These are phyloP conservation scores for Galemys pyrenaicus DNA, from an alignment of 2,113 vertebrate genomes.

Conservation along the genomic window DNA sequence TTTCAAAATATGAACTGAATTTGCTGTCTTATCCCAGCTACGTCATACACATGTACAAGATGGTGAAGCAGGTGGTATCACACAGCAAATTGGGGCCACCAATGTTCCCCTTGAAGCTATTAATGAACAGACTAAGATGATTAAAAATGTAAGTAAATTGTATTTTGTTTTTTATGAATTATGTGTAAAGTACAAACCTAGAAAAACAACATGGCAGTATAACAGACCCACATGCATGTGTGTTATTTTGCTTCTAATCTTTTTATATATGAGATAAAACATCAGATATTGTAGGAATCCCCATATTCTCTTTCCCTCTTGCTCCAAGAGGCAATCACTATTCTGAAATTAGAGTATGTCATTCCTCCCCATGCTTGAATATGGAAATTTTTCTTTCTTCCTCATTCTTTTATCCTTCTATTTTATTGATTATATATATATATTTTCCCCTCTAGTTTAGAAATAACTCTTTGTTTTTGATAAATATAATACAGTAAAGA, in stretches of 20 bases:
- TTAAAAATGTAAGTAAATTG: slow-evolving; percentile 92
- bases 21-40: slow-evolving; percentile 85
- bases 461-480: background rate
- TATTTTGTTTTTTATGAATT: background rate
- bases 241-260: background rate
- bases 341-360: background rate
- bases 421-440: background rate
- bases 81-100: slow-evolving; percentile 98
- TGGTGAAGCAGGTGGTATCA: slow-evolving; percentile 97
- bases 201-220: background rate
- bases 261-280: background rate
- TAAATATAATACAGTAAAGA: background rate
- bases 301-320: background rate
- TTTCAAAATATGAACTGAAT: background rate
- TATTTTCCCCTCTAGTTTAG: background rate
- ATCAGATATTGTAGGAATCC: background rate
- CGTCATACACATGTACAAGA: slow-evolving; percentile 97
- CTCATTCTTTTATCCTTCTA: background rate
- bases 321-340: background rate
- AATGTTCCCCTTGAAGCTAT: slow-evolving; percentile 97
- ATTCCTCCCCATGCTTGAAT: background rate
- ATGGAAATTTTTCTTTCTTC: background rate
- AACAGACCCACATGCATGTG: background rate
- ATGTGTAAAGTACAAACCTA: background rate
- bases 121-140: slow-evolving; percentile 97